phyloP scores from a whole-genome alignment of 2,888 invertebrate species.

The Cordilura impudica region DNA sequence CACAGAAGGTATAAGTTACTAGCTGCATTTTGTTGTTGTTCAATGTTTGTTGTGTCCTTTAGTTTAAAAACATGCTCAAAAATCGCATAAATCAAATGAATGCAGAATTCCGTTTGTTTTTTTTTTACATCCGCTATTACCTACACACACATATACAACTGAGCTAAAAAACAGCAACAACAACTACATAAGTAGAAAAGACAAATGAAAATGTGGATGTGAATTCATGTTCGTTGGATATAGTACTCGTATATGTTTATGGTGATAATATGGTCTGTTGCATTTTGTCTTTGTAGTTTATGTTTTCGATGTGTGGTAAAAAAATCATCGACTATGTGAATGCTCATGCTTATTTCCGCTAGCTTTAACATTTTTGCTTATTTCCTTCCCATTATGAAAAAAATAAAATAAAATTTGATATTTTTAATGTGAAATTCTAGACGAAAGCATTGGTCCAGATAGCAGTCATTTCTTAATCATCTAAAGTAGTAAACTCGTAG shows the following conservation, averaged over 20 bases:
- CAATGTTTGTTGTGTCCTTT: conserved; percentile 26
- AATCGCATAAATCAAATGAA: conserved; percentile 50
- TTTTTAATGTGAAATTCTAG: too few species aligned
- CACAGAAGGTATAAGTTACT: background rate
- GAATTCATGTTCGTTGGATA: background rate
- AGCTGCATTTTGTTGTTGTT: conserved; percentile 20
- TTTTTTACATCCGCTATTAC: background rate
- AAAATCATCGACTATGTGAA: conserved; percentile 12
- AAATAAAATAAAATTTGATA: background rate
- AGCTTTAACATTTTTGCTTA: conserved; percentile 53
- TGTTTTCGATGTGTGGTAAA: conserved; percentile 7
- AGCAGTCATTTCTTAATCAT: too few species aligned
- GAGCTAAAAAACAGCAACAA: background rate
- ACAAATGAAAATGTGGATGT: background rate
- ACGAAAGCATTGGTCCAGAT: too few species aligned
- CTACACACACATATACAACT: conserved; percentile 23
- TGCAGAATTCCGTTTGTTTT: conserved; percentile 19
- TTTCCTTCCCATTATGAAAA: conserved; percentile 48
- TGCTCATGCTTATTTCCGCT: conserved; percentile 41
- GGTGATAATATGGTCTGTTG: conserved; percentile 37
- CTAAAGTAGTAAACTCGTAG: too few species aligned
- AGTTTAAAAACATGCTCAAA: conserved; percentile 30
- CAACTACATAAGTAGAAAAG: background rate
- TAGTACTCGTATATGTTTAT: background rate
- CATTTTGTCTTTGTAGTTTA: conserved; percentile 27